Base-by-base conservation (phyloP, 2,113 vertebrate species). In the Gnathonemus longibarbis region DNA sequence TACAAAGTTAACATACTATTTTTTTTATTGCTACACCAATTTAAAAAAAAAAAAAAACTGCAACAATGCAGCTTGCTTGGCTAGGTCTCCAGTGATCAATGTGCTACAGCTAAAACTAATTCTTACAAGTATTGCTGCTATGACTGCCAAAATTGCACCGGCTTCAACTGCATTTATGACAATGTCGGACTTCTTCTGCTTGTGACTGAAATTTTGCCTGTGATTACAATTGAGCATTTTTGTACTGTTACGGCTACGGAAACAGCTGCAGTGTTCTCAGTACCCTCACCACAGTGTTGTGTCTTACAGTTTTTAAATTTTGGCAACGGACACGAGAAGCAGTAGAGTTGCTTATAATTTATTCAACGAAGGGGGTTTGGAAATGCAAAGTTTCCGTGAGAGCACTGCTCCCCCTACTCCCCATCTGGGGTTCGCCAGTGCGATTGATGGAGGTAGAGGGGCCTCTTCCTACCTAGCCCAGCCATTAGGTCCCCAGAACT, bases 331-430 rank as follows among this genome's bases (percentile, higher is more conserved):
- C 90, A 89, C 88, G 77, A 91, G 91, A 93, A 93, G 88, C 49
- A 80, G 42, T 50, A 83, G 46, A 31, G 39, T 90, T 58, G 84
- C 87, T 77, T 83, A 90, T 53, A 74, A 85, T 45, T 83, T 56
- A 24, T 84, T 92, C 50, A 80, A 27, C 89, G 89, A 83, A 86
- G 53, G 35, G 87, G 56, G 56, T 45, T 70, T 39, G 50, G 49
- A 91, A 93, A 96, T 96, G 96, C 96, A 96, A 93, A 96, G 96
- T 93, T 96, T 96, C 93, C 94, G 95, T n/a, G 96, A 96, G 91
- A 96, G 94, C 89, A 92, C 96, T 5, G 94, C 93, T 89, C 94
- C 95, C 84, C 93, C 93, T 15, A 90, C 94, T 90, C 91, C 95
- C 8, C 94, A 95, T 70, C 93, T 94, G 62, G 96, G 95, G 15